Percentiles rank a stretch among this genome's conserved stretches.
These are phyloP conservation scores for Smutsia temminckii DNA, from an alignment of 2,797 vertebrate genomes.

Conservation along the genomic window DNA sequence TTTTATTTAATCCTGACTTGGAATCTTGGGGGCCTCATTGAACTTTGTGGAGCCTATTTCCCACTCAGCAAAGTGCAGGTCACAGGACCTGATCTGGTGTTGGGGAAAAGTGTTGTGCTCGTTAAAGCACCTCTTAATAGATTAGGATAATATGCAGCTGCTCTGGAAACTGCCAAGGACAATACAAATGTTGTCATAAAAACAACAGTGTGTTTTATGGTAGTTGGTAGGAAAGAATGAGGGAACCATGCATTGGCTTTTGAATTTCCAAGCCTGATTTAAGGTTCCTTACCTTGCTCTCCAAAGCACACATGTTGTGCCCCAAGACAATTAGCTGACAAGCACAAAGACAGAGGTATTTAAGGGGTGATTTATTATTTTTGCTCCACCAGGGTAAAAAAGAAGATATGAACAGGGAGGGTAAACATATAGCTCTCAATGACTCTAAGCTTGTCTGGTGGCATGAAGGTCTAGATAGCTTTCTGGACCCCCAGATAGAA, in stretches of 20 bases:
- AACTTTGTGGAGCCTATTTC: background rate
- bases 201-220: background rate
- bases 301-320: background rate
- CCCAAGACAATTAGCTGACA: background rate
- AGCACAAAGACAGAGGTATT: constrained; percentile 3
- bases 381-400: background rate
- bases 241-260: background rate
- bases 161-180: background rate
- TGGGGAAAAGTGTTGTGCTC: background rate
- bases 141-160: background rate
- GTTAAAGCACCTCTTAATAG: background rate
- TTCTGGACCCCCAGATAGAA: background rate
- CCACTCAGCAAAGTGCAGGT: background rate
- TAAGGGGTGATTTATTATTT: constrained; percentile 11
- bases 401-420: background rate
- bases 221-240: constrained; percentile 25
- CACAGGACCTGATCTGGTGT: background rate
- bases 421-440: background rate
- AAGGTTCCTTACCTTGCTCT: constrained; percentile 24
- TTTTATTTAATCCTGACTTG: background rate
- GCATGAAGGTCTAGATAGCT: background rate
- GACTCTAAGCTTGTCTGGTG: background rate
- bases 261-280: constrained; percentile 42
- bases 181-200: constrained; percentile 7
- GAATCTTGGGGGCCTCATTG: background rate